phyloP scores from a whole-genome alignment of 2,888 invertebrate species.

The Tholera decimalis region DNA sequence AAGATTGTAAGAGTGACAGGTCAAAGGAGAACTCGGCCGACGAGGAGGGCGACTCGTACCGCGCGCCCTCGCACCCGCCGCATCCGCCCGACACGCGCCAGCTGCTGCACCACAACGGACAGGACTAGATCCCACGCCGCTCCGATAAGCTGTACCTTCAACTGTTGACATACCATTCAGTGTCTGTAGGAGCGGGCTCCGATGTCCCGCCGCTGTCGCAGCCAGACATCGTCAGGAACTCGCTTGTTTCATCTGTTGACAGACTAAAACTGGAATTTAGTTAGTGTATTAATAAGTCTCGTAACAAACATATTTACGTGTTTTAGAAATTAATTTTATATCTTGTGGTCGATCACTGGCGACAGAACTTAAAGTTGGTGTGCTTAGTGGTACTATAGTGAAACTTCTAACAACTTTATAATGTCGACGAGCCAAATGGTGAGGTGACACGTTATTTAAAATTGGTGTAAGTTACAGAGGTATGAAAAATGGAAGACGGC shows the following conservation, averaged over 20 bases:
- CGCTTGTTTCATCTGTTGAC: slow-evolving; percentile 50
- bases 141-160: slow-evolving; percentile 68
- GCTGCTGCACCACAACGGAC: slow-evolving; percentile 95
- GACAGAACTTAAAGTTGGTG: slow-evolving; percentile 61
- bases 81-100: slow-evolving; percentile 92
- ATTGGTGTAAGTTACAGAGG: slow-evolving; percentile 56
- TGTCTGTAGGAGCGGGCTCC: slow-evolving; percentile 43
- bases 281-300: slow-evolving; percentile 74
- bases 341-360: slow-evolving; percentile 63
- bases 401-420: slow-evolving; percentile 58
- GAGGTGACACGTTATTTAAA: slow-evolving; percentile 57
- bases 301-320: slow-evolving; percentile 62
- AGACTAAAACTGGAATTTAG: slow-evolving; percentile 77
- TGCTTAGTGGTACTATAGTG: slow-evolving; percentile 63
- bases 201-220: slow-evolving; percentile 31
- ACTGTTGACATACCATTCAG: slow-evolving; percentile 56
- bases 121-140: slow-evolving; percentile 91
- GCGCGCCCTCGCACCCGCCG: slow-evolving; percentile 90
- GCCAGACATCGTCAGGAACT: slow-evolving; percentile 30
- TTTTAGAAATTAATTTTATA: slow-evolving; percentile 68
- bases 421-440: slow-evolving; percentile 47
- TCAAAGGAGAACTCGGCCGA: slow-evolving; percentile 92
- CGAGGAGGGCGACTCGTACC: slow-evolving; percentile 89
- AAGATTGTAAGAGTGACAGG: slow-evolving; percentile 93
- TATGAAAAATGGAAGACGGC: slow-evolving; percentile 36